Percentiles rank a stretch among this genome's conserved stretches.
These are phyloP conservation scores for Cercocebus atys DNA, from an alignment of 2,113 vertebrate species.

Conservation along the genomic window DNA sequence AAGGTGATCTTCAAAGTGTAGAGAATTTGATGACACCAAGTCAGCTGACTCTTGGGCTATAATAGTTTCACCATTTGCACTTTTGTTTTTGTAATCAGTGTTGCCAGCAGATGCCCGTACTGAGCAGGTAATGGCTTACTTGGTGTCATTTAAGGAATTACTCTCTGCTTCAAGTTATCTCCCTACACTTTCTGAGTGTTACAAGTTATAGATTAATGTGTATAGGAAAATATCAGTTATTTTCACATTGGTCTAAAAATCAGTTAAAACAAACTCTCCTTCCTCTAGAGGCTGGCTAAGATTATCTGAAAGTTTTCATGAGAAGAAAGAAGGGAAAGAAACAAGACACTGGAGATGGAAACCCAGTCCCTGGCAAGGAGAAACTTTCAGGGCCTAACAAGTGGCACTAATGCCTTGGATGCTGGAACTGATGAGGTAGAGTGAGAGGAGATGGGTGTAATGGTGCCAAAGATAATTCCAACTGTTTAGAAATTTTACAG, in stretches of 20 bases:
- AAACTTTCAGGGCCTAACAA: not conserved
- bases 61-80: not conserved
- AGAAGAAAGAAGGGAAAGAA: not conserved
- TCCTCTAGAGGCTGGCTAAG: not conserved
- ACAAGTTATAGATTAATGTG: not conserved
- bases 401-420: too few species aligned
- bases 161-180: not conserved
- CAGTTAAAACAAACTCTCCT: not conserved
- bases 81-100: not conserved
- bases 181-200: not conserved
- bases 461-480: not conserved
- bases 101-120: not conserved
- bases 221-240: not conserved
- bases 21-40: not conserved
- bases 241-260: not conserved
- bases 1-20: not conserved
- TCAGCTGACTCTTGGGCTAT: not conserved
- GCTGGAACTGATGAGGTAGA: rapidly evolving
- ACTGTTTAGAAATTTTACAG: not conserved
- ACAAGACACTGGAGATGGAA: not conserved
- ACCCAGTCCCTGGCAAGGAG: not conserved
- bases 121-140: not conserved
- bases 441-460: not conserved
- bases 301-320: not conserved
- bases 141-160: not conserved